phyloP scores from a whole-genome alignment of 1,140 invertebrate genomes.

The Drosophila kanapiae region DNA sequence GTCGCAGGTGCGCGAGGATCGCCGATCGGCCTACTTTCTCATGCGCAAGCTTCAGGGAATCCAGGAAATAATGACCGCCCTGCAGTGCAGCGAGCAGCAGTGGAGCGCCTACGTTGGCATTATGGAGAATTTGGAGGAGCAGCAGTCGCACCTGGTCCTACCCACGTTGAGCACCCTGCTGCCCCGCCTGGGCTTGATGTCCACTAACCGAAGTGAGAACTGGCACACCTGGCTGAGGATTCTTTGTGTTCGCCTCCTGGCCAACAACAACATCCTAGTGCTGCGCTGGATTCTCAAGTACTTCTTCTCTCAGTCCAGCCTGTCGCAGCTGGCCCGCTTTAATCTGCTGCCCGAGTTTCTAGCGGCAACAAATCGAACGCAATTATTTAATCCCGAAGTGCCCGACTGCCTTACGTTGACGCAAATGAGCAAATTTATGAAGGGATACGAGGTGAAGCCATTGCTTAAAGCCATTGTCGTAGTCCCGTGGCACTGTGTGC shows the following conservation, averaged over 20 bases:
- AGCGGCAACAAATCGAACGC: conserved; percentile 64
- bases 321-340: conserved; percentile 18
- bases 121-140: conserved; percentile 88
- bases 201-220: neutral
- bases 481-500: conserved; percentile 69
- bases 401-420: conserved; percentile 25
- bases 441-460: neutral
- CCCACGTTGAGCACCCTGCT: conserved; percentile 85
- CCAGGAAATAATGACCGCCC: neutral
- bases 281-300: conserved; percentile 84
- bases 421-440: conserved; percentile 24
- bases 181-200: conserved; percentile 57
- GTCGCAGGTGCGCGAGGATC: conserved; percentile 57
- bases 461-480: conserved; percentile 46
- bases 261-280: conserved; percentile 85
- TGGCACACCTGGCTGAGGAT: conserved; percentile 84
- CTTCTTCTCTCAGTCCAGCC: conserved; percentile 49
- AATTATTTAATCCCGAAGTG: conserved; percentile 64
- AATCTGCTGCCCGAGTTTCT: conserved; percentile 60
- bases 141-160: conserved; percentile 87
- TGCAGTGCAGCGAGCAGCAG: conserved; percentile 36
- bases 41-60: conserved; percentile 53
- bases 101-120: conserved; percentile 77
- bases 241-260: conserved; percentile 84
- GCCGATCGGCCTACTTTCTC: conserved; percentile 61